Evolutionary conservation across 2,888 invertebrate genomes (phyloP), one percentile per base, ranked within the genome.

Genomic region (Agelastica alni): DNA sequence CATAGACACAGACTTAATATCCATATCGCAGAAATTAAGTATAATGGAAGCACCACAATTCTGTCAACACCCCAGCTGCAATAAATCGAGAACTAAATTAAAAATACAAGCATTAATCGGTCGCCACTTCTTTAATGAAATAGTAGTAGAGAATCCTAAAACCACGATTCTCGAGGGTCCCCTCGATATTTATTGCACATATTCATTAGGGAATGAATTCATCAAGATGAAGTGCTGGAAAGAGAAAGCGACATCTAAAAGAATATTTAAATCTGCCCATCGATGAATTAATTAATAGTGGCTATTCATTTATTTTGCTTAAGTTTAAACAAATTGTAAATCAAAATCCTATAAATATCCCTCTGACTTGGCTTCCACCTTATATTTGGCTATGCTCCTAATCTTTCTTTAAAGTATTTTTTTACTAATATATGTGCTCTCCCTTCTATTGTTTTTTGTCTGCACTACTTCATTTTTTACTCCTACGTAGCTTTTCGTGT

Each of bases 101-200:
- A 74, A 73, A 74, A 74, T 69, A 68, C 64, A 60, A 65, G 59
- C 72, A 73, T 73, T 72, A 73, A 73, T 73, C 74, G 72, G 69
- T 72, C 71, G 68, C 63, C 72, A 67, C 66, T 63, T 69, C 62
- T 68, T 63, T 68, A 73, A 74, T 71, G 71, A 71, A 73, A 69
- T 67, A 39, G 18, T 17, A 65, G 66, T 59, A 30, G 51, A 53
- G 47, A 45, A 58, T 56, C 31, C 48, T 28, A 58, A 56, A 57
- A 59, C 56, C 54, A 51, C 49, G 34, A 44, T 22, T 20, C 55
- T 53, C 55, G 55, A 55, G 58, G 61, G 59, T 54, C 58, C 53
- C 59, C n/a, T n/a, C n/a, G 63, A 71, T 71, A 71, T 73, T 71
- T 73, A 73, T 73, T 70, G 67, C 72, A 70, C 68, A 66, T 71